Base-by-base conservation (phyloP, 2,888 invertebrate genomes). In the Matsumyia berberina region DNA sequence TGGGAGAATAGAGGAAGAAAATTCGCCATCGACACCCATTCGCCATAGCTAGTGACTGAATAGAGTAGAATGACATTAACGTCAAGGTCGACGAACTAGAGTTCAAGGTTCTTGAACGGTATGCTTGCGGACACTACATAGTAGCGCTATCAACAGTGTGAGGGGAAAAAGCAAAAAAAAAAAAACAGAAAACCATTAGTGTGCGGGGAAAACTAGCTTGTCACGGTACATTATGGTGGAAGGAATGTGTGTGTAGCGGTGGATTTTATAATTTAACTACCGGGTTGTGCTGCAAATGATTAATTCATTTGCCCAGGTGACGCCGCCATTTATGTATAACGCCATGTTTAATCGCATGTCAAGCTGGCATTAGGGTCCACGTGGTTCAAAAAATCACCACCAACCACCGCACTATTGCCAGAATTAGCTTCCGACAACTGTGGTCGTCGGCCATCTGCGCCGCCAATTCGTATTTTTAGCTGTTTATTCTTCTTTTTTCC, bases 21-120 rank as follows among this genome's bases (percentile, higher is more conserved):
- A 51, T 53, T 67, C 74, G 44, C 53, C 44, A 44, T 29, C 46
- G 42, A 55, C n/a, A 12, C 29, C 55, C 37, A 46, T 46, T 69
- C 44, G 5, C 33, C 35, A 7, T 29, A 64, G 55, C 44, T 60
- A 58, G 46, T 79, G 76, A 62, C 78, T 72, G 88, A 88, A 89
- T 82, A 66, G 72, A 81, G 76, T 87, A 81, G 88, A 86, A 87
- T 90, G 90, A 89, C 89, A 90, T 89, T 89, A 88, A 88, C 88
- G 86, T 89, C 91, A 92, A 91, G 91, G 91, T 91, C 91, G 91
- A 90, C 91, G 91, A 91, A 90, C 90, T 88, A 90, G 90, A 91
- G 91, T 91, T 91, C 92, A 91, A 92, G 91, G 91, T 89, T 90
- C 86, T 80, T 42, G 15, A 66, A 85, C 76, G 80, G 74, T 70